Conservation (phyloP, 2,797 vertebrate genomes). For the Uromys caudimaculatus region DNA sequence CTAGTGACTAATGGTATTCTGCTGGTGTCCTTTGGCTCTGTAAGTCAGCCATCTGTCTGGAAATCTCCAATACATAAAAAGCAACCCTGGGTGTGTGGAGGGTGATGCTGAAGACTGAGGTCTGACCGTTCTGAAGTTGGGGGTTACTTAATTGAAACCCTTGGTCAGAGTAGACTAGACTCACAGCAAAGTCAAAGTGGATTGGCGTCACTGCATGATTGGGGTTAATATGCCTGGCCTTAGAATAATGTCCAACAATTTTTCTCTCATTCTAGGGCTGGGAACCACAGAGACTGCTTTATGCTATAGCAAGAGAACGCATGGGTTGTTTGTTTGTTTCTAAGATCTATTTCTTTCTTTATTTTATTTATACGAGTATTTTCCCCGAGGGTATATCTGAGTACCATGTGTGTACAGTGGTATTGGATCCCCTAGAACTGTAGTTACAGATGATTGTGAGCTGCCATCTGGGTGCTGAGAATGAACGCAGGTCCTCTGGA, state of each 20-base stretch:
- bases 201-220: accelerated
- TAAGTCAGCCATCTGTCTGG: neutral
- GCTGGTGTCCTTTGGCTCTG: neutral
- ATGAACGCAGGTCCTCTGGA: neutral
- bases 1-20: too few relatives aligned
- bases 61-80: neutral
- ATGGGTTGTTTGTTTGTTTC: neutral
- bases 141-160: neutral
- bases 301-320: accelerated
- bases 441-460: neutral
- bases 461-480: neutral
- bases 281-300: neutral
- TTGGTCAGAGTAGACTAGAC: accelerated
- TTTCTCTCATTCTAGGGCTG: neutral
- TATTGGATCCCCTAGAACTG: neutral
- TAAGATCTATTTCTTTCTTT: neutral
- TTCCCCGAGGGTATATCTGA: neutral
- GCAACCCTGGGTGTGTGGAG: accelerated
- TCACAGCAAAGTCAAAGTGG: neutral
- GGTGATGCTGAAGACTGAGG: accelerated
- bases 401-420: too few relatives aligned
- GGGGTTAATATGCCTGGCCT: neutral
- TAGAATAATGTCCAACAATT: neutral
- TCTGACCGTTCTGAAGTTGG: neutral
- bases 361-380: neutral